phyloP scores from a whole-genome alignment of 2,113 vertebrate species.

The Arvicanthis niloticus region DNA sequence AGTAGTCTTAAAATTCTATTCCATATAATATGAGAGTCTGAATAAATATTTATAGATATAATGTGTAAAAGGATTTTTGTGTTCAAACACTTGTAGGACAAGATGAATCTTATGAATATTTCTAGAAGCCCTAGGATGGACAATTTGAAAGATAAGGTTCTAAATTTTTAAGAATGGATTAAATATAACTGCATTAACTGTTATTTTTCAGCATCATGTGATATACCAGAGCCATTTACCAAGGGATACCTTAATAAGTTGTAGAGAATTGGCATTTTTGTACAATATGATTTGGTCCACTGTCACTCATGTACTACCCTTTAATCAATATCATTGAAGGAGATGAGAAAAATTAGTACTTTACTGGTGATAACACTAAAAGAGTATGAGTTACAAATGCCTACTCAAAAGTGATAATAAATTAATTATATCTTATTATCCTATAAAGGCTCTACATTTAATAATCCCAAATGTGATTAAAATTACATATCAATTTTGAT shows the following conservation, averaged over 20 bases:
- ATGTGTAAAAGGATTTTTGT: not conserved
- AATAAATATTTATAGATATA: not conserved
- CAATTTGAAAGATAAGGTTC: not conserved
- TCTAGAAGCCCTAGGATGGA: not conserved
- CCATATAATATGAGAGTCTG: not conserved
- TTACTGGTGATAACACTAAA: not conserved
- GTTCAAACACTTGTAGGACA: not conserved
- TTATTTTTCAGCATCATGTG: not conserved
- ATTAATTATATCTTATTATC: not conserved
- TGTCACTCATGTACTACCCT: not conserved
- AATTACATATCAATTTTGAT: not conserved
- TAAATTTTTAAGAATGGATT: not conserved
- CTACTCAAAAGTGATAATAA: constrained; percentile 29
- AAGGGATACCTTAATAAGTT: not conserved
- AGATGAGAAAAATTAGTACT: not conserved
- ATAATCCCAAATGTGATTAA: not conserved
- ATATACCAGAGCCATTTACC: not conserved
- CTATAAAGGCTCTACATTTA: not conserved
- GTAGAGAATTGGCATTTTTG: not conserved
- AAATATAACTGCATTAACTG: not conserved
- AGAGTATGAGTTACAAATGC: not conserved
- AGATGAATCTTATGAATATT: not conserved
- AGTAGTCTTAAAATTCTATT: constrained; percentile 6
- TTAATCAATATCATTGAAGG: constrained; percentile 9
- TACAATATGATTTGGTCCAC: not conserved